Evolutionary conservation across 2,113 vertebrate genomes (phyloP).

Genomic region (Syngnathus typhle): DNA sequence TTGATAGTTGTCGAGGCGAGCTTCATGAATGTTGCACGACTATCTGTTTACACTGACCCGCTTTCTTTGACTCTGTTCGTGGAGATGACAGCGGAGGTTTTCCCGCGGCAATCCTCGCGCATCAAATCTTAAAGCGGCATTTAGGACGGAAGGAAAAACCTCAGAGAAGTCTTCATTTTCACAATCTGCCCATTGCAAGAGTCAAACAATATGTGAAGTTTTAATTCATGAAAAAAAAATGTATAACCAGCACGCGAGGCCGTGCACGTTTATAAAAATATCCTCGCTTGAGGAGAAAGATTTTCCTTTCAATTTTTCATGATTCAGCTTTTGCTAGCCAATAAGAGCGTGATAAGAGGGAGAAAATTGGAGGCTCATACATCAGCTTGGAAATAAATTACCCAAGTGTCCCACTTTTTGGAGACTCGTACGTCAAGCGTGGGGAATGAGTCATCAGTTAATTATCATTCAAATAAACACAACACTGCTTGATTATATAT

Average conservation of each 20-base stretch:
- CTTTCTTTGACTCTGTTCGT: conserved; percentile 44
- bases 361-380: conserved; percentile 33
- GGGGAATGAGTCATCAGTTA: conserved; percentile 37
- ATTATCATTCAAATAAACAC: conserved; percentile 34
- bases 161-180: neutral
- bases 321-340: conserved; percentile 55
- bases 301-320: conserved; percentile 66
- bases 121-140: conserved; percentile 21
- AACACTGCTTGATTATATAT: neutral
- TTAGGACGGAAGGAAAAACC: conserved; percentile 4
- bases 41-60: conserved; percentile 64
- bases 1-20: conserved; percentile 46
- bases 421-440: conserved; percentile 7
- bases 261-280: conserved; percentile 67
- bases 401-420: conserved; percentile 43
- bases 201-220: conserved; percentile 25
- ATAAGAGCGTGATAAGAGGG: conserved; percentile 41
- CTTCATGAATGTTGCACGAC: conserved; percentile 69
- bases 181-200: neutral
- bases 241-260: neutral
- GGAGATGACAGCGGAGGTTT: conserved; percentile 39
- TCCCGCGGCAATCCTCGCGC: conserved; percentile 32
- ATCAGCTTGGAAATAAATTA: conserved; percentile 38
- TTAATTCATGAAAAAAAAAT: conserved; percentile 38
- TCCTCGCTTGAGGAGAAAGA: conserved; percentile 60